phyloP scores from a whole-genome alignment of 2,113 vertebrate genomes.

The Xenopus borealis region DNA sequence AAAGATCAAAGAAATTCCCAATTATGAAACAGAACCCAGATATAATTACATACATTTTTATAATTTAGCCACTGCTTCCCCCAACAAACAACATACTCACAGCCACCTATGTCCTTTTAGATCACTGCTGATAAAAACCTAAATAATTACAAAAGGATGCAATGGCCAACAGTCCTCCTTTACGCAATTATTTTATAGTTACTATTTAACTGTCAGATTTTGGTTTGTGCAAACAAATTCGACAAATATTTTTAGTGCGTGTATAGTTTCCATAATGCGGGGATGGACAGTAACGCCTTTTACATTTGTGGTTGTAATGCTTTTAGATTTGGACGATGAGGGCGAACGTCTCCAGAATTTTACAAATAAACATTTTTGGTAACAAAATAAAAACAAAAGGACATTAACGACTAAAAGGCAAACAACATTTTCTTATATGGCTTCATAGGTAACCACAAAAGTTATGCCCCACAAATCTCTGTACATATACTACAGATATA shows the following conservation, averaged over 20 bases:
- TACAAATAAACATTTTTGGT: conserved; percentile 11
- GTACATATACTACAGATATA: conserved; percentile 24
- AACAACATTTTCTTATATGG: conserved; percentile 1
- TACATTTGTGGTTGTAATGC: conserved; percentile 15
- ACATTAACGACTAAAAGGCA: not conserved
- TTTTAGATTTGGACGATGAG: not conserved
- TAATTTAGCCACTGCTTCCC: conserved; percentile 33
- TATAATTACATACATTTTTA: conserved; percentile 27
- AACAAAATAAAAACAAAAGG: not conserved
- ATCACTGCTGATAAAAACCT: not conserved
- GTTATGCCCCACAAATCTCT: conserved; percentile 13
- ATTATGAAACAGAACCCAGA: not conserved
- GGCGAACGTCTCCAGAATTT: not conserved
- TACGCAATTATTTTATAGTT: conserved; percentile 39
- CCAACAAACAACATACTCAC: not conserved
- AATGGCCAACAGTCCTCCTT: conserved; percentile 18
- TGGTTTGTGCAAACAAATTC: conserved; percentile 38
- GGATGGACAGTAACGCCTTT: not conserved
- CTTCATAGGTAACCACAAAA: conserved; percentile 13
- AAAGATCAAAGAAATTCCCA: too few relatives aligned
- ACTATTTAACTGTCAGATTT: conserved; percentile 42
- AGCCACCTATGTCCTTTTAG: conserved; percentile 3
- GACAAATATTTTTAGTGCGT: conserved; percentile 31
- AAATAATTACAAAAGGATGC: too few relatives aligned
- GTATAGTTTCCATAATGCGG: not conserved